phyloP scores from a whole-genome alignment of 2,888 invertebrate species.

The Apamea monoglypha region DNA sequence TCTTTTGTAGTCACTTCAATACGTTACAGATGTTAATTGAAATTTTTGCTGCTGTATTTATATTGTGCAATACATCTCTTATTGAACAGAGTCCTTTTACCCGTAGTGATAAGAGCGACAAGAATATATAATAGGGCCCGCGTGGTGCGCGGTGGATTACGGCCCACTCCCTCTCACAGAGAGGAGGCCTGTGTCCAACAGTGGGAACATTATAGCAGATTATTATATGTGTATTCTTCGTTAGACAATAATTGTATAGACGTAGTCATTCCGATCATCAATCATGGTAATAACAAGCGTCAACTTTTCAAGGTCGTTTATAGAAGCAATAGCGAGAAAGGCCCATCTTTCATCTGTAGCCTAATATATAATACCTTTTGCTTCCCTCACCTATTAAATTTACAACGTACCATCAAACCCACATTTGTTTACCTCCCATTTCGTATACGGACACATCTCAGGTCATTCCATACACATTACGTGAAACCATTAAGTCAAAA shows the following conservation, averaged over 20 bases:
- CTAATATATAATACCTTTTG: slow-evolving; percentile 5
- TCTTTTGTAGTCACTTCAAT: slow-evolving; percentile 13
- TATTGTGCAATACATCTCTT: not conserved
- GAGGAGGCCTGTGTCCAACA: not conserved
- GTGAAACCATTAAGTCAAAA: slow-evolving; percentile 62
- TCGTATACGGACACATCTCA: slow-evolving; percentile 44
- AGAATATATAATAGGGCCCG: slow-evolving; percentile 1
- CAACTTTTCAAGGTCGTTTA: slow-evolving; percentile 27
- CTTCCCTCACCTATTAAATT: slow-evolving; percentile 34
- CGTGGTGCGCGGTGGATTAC: not conserved
- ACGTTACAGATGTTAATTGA: not conserved
- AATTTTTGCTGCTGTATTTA: slow-evolving; percentile 7
- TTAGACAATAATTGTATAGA: not conserved
- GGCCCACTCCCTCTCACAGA: not conserved
- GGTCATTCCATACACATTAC: slow-evolving; percentile 51
- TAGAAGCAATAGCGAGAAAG: slow-evolving; percentile 4
- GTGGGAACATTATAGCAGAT: no score
- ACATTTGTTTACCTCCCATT: slow-evolving; percentile 46
- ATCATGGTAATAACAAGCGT: slow-evolving; percentile 5
- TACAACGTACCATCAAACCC: slow-evolving; percentile 32
- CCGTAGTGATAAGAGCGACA: not conserved
- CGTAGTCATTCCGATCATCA: not conserved
- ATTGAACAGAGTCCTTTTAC: slow-evolving; percentile 1
- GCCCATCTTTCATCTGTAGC: slow-evolving; percentile 14
- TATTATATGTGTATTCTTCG: no score